Evolutionary conservation across 2,113 vertebrate genomes (phyloP), one percentile per base, ranked within the genome.

Genomic region (Gopherus evgoodei): DNA sequence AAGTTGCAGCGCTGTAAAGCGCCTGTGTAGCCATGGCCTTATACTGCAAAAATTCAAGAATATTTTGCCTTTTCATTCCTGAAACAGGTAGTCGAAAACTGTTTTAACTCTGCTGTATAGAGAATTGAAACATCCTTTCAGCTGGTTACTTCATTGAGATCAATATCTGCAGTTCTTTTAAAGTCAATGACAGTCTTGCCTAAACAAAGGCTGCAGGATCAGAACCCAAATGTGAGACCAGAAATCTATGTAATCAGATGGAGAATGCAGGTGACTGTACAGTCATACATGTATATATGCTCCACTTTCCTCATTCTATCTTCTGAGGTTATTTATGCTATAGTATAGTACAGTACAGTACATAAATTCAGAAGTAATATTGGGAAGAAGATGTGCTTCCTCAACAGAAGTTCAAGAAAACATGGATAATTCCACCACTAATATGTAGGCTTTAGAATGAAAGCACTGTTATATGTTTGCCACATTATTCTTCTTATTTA

Each of bases 361-460:
- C 31, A 14, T 47, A 92, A 75, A 90, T 29, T 14, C 25, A 27
- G 75, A 57, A 95, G 29, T 82, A 90, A 42, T 65, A n/a, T 92
- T 59, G 89, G 79, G 80, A 90, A 86, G 24, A n/a, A 19, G 53
- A 75, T 56, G n/a, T 86, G 31, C 27, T 85, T 81, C 89, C 75
- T 69, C 79, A 69, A 83, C n/a, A 90, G 79, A 47, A 80, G 81
- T 75, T 92, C 62, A 85, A 93, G 88, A 5, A 16, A 29, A 19
- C 31, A 47, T 0, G 0, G 49, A 84, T 93, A 82, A 65, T 72
- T 76, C 53, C 5, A 27, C 21, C 81, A 62, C 52, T 91, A 38
- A 92, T 89, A 91, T 10, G n/a, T 53, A 76, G 54, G 81, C 42
- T 65, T 91, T 69, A 53, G 72, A 91, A 81, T 22, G 42, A 95